A percentile compares a stretch with the other conserved stretches of the same genome.
Evolutionary conservation across 2,797 vertebrate genomes (phyloP).

Genomic region (Erpetoichthys calabaricus): DNA sequence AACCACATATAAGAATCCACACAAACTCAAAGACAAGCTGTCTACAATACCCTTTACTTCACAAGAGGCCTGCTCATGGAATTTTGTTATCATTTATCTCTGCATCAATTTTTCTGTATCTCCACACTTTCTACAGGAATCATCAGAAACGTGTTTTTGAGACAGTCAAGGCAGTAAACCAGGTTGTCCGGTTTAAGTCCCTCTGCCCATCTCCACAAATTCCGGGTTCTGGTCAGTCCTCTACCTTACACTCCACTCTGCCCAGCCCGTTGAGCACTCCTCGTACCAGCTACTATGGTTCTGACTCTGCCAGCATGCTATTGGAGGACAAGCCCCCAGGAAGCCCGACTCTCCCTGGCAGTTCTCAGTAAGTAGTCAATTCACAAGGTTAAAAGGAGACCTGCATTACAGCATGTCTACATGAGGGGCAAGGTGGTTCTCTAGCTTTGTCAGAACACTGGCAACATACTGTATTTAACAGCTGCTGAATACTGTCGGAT

Average conservation of each 20-base stretch:
- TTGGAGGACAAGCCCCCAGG: slow-evolving; percentile 39
- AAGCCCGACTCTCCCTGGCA: slow-evolving; percentile 19
- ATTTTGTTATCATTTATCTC: rapidly evolving
- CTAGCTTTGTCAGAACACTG: too few relatives aligned
- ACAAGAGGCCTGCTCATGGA: rapidly evolving
- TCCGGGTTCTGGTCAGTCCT: slow-evolving; percentile 41
- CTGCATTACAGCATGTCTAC: too few relatives aligned
- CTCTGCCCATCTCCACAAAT: slow-evolving; percentile 46
- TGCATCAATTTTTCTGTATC: not conserved
- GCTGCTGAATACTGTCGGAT: too few relatives aligned
- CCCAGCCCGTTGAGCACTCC: slow-evolving; percentile 53
- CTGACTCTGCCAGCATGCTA: slow-evolving; percentile 38
- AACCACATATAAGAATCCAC: not conserved
- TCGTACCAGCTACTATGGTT: slow-evolving; percentile 41
- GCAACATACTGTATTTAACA: too few relatives aligned
- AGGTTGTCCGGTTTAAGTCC: slow-evolving; percentile 46
- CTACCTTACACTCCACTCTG: slow-evolving; percentile 23
- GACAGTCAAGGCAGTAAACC: slow-evolving; percentile 60
- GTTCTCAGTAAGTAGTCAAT: slow-evolving; percentile 27
- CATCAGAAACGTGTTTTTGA: slow-evolving; percentile 64
- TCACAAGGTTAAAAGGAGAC: not conserved
- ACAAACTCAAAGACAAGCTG: not conserved
- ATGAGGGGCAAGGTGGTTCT: too few relatives aligned
- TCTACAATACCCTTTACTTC: not conserved
- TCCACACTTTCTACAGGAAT: slow-evolving; percentile 31